A percentile compares a stretch with the other conserved stretches of the same genome.
phyloP scores from a whole-genome alignment of 2,113 vertebrate species.

The Struthidea cinerea region DNA sequence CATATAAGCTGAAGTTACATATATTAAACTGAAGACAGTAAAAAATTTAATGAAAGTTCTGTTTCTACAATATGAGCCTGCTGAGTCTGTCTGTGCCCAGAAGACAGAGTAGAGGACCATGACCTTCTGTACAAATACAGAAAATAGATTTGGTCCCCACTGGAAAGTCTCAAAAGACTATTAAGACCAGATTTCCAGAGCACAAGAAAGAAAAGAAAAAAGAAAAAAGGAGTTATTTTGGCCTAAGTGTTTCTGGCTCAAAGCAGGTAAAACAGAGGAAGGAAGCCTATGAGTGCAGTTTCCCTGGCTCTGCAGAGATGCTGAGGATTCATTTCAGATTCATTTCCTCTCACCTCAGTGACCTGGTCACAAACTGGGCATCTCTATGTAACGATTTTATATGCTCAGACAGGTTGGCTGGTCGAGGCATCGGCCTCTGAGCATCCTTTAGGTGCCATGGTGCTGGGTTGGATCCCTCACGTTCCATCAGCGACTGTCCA shows the following conservation, averaged over 20 bases:
- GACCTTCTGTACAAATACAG: not conserved
- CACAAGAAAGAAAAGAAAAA: not conserved
- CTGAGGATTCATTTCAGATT: not conserved
- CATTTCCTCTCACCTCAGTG: not conserved
- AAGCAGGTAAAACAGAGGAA: not conserved
- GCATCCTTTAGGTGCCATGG: not conserved
- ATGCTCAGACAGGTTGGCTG: rapidly evolving
- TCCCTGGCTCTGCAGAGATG: not conserved
- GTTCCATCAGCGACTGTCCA: not conserved
- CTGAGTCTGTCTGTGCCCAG: not conserved
- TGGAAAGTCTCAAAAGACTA: not conserved
- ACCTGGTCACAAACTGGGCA: not conserved
- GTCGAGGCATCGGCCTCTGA: not conserved
- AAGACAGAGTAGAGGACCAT: not conserved
- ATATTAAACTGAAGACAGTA: not conserved
- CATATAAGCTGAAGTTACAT: not conserved
- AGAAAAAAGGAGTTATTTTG: not conserved
- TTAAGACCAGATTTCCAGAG: not conserved
- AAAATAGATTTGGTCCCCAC: not conserved
- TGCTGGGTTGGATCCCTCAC: not conserved
- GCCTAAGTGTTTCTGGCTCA: not conserved
- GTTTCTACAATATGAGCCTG: not conserved
- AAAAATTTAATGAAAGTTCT: not conserved
- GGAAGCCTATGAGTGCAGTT: not conserved
- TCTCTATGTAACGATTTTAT: not conserved